phyloP scores from a whole-genome alignment of 2,797 vertebrate genomes.

The Microctenopoma stevenorrisi region DNA sequence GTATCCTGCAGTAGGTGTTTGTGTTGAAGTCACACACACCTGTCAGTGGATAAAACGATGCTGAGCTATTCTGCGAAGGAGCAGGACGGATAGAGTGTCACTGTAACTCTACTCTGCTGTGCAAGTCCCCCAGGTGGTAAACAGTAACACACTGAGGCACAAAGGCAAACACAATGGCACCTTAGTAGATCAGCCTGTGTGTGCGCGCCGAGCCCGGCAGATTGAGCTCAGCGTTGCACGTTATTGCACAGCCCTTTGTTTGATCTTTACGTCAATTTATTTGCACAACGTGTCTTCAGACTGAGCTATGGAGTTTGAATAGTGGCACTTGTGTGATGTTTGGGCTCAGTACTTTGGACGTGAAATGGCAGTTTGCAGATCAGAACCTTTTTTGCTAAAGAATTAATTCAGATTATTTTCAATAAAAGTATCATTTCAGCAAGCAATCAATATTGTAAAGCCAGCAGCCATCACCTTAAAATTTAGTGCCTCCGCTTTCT shows the following conservation, averaged over 20 bases:
- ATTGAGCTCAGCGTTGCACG: slow-evolving; percentile 16
- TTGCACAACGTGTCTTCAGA: slow-evolving; percentile 10
- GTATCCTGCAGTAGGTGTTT: slow-evolving; percentile 24
- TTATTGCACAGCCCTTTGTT: slow-evolving; percentile 24
- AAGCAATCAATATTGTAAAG: slow-evolving; percentile 4
- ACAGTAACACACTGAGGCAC: slow-evolving; percentile 39
- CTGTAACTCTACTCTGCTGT: slow-evolving; percentile 66
- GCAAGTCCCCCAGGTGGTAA: slow-evolving; percentile 61
- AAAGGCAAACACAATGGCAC: slow-evolving; percentile 39
- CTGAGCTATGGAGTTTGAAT: neutral
- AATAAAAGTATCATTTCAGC: neutral
- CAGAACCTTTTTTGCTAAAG: neutral
- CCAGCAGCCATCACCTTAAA: neutral
- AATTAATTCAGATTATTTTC: neutral
- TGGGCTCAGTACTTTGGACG: slow-evolving; percentile 2
- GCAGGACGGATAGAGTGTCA: slow-evolving; percentile 64
- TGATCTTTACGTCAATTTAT: slow-evolving; percentile 33
- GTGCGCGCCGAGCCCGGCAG: slow-evolving; percentile 11
- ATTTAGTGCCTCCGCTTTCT: neutral
- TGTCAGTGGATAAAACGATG: slow-evolving; percentile 56
- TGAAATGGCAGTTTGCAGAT: neutral
- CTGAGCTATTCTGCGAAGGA: slow-evolving; percentile 52
- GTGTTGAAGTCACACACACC: slow-evolving; percentile 39
- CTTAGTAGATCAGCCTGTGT: slow-evolving; percentile 38
- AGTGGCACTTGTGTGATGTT: neutral